Conservation (phyloP, 30 jellyfish, hydroid and myxozoan genomes). For the Phacellophora camtschatica region DNA sequence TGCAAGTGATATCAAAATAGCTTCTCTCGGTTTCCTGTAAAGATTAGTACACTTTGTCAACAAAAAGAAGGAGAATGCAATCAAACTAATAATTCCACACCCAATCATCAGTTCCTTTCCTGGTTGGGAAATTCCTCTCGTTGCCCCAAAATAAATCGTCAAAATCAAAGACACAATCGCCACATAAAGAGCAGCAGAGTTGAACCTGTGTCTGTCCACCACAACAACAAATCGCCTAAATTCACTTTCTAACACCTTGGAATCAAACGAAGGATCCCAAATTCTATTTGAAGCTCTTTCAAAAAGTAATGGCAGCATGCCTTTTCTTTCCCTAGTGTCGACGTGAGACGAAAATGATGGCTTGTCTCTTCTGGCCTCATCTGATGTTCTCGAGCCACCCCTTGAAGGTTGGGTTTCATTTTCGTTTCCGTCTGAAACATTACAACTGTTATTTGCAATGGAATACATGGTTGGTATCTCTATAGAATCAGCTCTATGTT, state of each 20-base stretch:
- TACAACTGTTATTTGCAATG: constrained; percentile 53
- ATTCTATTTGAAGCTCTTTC: constrained; percentile 97
- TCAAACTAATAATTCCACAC: constrained; percentile 52
- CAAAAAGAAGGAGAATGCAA: constrained; percentile 68
- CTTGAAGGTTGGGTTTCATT: constrained; percentile 47
- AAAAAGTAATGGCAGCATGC: constrained; percentile 88
- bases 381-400: constrained; percentile 21
- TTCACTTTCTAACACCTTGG: constrained; percentile 89
- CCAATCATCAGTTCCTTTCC: constrained; percentile 75
- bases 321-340: constrained; percentile 86
- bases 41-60: constrained; percentile 78
- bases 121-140: constrained; percentile 46
- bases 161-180: constrained; percentile 79
- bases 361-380: constrained; percentile 62
- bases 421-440: constrained; percentile 55
- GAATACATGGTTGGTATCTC: constrained; percentile 32
- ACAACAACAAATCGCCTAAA: constrained; percentile 87
- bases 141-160: constrained; percentile 79
- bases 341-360: constrained; percentile 94
- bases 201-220: constrained; percentile 89
- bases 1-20: constrained; percentile 74
- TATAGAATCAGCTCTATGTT: neutral
- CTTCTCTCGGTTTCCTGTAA: constrained; percentile 88
- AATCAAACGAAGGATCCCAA: constrained; percentile 94
- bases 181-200: constrained; percentile 87